Conservation (phyloP, 2,888 invertebrate species). For the Cataglyphis albicans region DNA sequence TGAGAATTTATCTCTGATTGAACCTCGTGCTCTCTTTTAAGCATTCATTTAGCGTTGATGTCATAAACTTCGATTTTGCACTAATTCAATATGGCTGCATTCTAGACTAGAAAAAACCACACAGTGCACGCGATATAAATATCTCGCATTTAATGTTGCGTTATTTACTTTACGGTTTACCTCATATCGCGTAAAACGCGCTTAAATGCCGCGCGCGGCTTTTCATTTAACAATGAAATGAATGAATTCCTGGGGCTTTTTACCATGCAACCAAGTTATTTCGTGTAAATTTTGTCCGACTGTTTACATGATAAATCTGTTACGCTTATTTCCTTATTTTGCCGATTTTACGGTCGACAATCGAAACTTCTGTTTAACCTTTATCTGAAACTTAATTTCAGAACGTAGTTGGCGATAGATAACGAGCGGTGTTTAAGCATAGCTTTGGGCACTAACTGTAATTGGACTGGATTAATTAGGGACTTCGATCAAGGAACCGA, state of each 20-base stretch:
- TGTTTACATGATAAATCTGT: conserved; percentile 37
- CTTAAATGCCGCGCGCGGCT: conserved; percentile 31
- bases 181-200: conserved; percentile 12
- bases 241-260: conserved; percentile 35
- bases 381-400: conserved; percentile 5
- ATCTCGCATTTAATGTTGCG: conserved; percentile 40
- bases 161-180: conserved; percentile 51
- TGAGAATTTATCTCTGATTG: neutral
- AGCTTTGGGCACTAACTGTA: conserved; percentile 24
- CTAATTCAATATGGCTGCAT: conserved; percentile 25
- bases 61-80: conserved; percentile 21
- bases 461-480: conserved; percentile 38
- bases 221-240: conserved; percentile 45
- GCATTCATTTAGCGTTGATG: neutral
- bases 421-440: conserved; percentile 1
- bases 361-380: conserved; percentile 25
- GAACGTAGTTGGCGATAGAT: neutral
- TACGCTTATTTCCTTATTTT: conserved; percentile 19
- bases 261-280: conserved; percentile 2
- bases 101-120: neutral
- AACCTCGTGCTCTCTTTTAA: neutral
- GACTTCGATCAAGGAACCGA: conserved; percentile 35
- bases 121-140: conserved; percentile 21
- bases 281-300: conserved; percentile 31
- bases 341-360: neutral